A percentile compares a stretch with the other conserved stretches of the same genome.
phyloP scores from a whole-genome alignment of 2,888 invertebrate genomes.

The Parochlus steinenii region DNA sequence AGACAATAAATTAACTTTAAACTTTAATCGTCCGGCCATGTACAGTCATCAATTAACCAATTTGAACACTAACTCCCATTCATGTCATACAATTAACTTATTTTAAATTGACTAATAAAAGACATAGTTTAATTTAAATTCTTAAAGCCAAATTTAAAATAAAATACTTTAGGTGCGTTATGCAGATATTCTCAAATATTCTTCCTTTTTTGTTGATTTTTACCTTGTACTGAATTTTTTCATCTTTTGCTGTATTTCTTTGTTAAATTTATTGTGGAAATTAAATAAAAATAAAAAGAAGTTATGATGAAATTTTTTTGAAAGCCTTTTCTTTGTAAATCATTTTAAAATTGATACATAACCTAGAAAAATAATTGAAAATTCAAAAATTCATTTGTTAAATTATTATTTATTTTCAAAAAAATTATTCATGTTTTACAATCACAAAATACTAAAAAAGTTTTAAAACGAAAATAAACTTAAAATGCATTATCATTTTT shows the following conservation, averaged over 20 bases:
- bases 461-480: no score
- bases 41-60: no score
- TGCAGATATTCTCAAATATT: neutral
- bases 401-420: neutral
- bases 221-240: neutral
- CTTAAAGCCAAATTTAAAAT: neutral
- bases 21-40: no score
- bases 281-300: neutral
- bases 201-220: neutral
- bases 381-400: neutral
- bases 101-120: no score
- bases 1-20: no score
- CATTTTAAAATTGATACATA: neutral
- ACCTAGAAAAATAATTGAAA: neutral
- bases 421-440: neutral
- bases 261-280: neutral
- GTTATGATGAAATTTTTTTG: neutral
- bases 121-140: neutral
- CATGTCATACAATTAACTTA: no score
- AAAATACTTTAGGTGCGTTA: neutral
- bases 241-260: neutral
- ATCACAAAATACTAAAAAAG: constrained; percentile 1
- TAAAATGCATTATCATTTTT: no score
- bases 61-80: no score
- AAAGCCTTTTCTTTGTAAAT: neutral